Evolutionary conservation across 2,113 vertebrate species (phyloP).

Genomic region (Poeciliopsis occidentalis): DNA sequence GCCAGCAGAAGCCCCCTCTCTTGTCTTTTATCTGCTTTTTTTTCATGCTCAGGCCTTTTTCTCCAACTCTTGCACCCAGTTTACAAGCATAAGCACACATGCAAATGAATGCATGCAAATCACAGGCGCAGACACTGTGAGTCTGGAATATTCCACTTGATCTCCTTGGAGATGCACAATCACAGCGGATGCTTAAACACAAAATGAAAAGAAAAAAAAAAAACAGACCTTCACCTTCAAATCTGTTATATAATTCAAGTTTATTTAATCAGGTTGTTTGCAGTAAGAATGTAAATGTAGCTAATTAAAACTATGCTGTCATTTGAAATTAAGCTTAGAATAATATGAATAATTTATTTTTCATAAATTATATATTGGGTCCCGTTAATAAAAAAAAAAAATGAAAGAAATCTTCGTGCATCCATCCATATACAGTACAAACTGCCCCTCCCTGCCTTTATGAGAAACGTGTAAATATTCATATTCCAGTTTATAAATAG

Average conservation of each 20-base stretch:
- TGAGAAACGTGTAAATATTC: constrained; percentile 7
- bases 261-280: background rate
- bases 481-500: background rate
- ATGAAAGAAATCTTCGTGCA: constrained; percentile 45
- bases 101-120: constrained; percentile 15
- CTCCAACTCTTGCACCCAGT: constrained; percentile 9
- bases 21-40: constrained; percentile 17
- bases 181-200: background rate
- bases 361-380: constrained; percentile 6
- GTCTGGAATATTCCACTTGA: constrained; percentile 54
- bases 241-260: background rate
- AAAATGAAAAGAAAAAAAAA: background rate
- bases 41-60: constrained; percentile 34
- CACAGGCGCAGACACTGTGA: background rate
- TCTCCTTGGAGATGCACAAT: constrained; percentile 19
- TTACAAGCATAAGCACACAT: constrained; percentile 35
- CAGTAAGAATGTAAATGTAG: background rate
- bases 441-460: constrained; percentile 43
- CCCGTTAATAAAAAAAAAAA: constrained; percentile 28
- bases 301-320: background rate
- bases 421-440: constrained; percentile 40
- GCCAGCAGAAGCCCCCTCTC: constrained; percentile 29
- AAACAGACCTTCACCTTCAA: background rate
- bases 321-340: background rate
- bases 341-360: background rate